Evolutionary conservation across 2,113 vertebrate species (phyloP).

Genomic region (Stegastes partitus): DNA sequence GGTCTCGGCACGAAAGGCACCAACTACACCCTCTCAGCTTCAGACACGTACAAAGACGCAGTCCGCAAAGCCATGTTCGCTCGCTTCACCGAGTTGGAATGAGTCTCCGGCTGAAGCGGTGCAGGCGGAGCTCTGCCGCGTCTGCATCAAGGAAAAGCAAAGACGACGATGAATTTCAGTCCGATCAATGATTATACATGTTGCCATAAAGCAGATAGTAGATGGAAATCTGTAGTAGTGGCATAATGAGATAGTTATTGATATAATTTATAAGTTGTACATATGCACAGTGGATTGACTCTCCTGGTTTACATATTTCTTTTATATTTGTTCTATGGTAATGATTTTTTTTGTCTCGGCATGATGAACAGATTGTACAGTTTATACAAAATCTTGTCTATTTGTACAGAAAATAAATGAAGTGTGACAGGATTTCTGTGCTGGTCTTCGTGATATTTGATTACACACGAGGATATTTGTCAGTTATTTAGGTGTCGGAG

Average conservation of each 20-base stretch:
- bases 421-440: constrained; percentile 10
- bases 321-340: constrained; percentile 38
- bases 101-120: constrained; percentile 36
- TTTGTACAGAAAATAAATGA: constrained; percentile 86
- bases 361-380: constrained; percentile 82
- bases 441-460: constrained; percentile 12
- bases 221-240: constrained; percentile 15
- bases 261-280: constrained; percentile 80
- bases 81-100: constrained; percentile 98
- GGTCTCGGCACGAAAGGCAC: constrained; percentile 96
- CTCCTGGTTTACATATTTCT: constrained; percentile 44
- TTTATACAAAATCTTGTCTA: constrained; percentile 79
- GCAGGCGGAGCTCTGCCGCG: neutral
- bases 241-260: constrained; percentile 19
- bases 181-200: constrained; percentile 25
- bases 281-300: constrained; percentile 71
- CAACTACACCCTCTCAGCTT: constrained; percentile 92
- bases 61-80: constrained; percentile 99
- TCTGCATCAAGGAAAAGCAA: constrained; percentile 5
- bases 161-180: constrained; percentile 1
- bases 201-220: neutral
- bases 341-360: constrained; percentile 47
- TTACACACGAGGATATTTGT: neutral
- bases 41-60: constrained; percentile 97
- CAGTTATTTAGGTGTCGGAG: too few species aligned